A percentile compares a stretch with the other conserved stretches of the same genome.
Evolutionary conservation across 2,113 vertebrate genomes (phyloP).

Genomic region (Crotalus tigris): DNA sequence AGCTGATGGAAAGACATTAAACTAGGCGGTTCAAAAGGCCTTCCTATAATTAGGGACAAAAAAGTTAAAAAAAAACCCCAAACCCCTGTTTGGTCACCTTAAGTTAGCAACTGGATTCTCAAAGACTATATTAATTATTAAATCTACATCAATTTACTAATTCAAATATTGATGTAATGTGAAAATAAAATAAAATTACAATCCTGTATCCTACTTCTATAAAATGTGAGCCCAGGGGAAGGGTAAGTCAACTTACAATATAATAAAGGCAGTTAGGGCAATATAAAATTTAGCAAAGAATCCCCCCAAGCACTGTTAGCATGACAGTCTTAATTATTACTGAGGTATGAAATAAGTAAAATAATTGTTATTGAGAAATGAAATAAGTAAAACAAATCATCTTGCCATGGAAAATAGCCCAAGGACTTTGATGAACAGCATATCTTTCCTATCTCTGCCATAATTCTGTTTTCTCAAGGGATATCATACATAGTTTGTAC

Average conservation of each 20-base stretch:
- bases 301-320: not conserved
- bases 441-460: not conserved
- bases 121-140: not conserved
- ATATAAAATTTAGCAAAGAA: not conserved
- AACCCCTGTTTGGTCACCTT: not conserved
- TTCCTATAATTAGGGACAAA: not conserved
- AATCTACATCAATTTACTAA: not conserved
- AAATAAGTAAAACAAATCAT: not conserved
- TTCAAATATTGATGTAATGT: not conserved
- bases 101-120: not conserved
- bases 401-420: not conserved
- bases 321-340: not conserved
- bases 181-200: not conserved
- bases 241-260: not conserved
- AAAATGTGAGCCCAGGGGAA: not conserved
- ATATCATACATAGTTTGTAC: not conserved
- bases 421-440: not conserved
- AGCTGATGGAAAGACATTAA: not conserved
- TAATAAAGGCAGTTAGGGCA: not conserved
- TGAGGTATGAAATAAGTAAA: not conserved
- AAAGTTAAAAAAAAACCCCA: not conserved
- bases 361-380: not conserved
- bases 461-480: not conserved
- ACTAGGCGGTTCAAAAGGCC: not conserved
- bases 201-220: not conserved